Percentiles rank a stretch among this genome's conserved stretches.
These are phyloP conservation scores for Poecilia velifera DNA, from an alignment of 2,797 vertebrate genomes.

Conservation along the genomic window DNA sequence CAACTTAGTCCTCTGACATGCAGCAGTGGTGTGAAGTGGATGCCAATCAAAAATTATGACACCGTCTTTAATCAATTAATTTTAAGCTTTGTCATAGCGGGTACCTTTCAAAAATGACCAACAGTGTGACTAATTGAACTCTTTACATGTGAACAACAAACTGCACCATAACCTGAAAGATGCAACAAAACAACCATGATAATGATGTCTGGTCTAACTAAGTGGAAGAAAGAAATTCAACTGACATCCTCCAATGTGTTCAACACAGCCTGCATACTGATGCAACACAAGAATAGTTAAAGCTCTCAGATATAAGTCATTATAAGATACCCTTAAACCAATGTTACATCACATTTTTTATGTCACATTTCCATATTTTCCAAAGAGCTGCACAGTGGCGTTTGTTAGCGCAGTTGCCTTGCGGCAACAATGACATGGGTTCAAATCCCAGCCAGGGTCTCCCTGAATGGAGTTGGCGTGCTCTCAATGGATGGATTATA, in stretches of 20 bases:
- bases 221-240: background rate
- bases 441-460: background rate
- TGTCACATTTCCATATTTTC: background rate
- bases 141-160: background rate
- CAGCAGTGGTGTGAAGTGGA: background rate
- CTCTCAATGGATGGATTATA: background rate
- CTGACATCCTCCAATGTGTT: background rate
- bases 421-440: background rate
- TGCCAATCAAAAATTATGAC: background rate
- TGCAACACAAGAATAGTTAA: background rate
- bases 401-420: background rate
- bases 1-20: background rate
- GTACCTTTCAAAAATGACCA: background rate
- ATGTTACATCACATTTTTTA: background rate
- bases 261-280: background rate
- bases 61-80: background rate
- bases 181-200: background rate
- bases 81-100: no score
- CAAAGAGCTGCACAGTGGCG: background rate
- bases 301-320: background rate
- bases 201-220: background rate
- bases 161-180: background rate
- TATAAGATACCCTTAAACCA: background rate
- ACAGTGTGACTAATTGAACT: background rate
- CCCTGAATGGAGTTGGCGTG: background rate